Percentiles rank a stretch among this genome's conserved stretches.
These are phyloP conservation scores for Papilio dardanus DNA, from an alignment of 1,140 invertebrate species.

Conservation along the genomic window DNA sequence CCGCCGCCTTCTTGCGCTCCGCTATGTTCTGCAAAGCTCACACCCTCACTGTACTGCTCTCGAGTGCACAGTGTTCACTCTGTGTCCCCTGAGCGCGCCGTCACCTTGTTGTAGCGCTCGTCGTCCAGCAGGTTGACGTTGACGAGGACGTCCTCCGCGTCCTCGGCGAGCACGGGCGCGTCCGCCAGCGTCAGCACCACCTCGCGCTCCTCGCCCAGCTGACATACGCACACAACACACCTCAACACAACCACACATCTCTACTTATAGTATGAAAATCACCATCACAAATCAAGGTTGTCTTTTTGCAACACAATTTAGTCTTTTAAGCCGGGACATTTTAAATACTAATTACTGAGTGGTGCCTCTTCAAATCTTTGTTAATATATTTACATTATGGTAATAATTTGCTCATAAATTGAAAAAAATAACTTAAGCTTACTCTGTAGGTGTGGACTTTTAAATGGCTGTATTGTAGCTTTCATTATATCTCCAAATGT, in stretches of 20 bases:
- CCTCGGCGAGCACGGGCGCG: slow-evolving; percentile 94
- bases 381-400: too few species aligned
- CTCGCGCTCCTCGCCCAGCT: slow-evolving; percentile 92
- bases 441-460: too few species aligned
- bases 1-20: slow-evolving; percentile 91
- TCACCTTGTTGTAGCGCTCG: slow-evolving; percentile 94
- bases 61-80: not conserved
- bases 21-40: slow-evolving; percentile 87
- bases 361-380: too few species aligned
- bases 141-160: slow-evolving; percentile 93
- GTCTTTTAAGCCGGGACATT: too few species aligned
- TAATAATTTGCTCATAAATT: too few species aligned
- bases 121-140: slow-evolving; percentile 98
- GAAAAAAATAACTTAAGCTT: too few species aligned
- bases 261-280: too few species aligned
- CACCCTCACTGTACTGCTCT: not conserved
- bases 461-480: too few species aligned
- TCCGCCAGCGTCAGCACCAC: slow-evolving; percentile 97
- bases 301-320: too few species aligned
- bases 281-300: too few species aligned
- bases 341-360: too few species aligned
- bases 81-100: slow-evolving; percentile 29
- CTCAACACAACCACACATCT: not conserved
- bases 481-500: too few species aligned
- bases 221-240: slow-evolving; percentile 16